Evolutionary conservation across 2,797 vertebrate species (phyloP).

Genomic region (Diplodus sargus): DNA sequence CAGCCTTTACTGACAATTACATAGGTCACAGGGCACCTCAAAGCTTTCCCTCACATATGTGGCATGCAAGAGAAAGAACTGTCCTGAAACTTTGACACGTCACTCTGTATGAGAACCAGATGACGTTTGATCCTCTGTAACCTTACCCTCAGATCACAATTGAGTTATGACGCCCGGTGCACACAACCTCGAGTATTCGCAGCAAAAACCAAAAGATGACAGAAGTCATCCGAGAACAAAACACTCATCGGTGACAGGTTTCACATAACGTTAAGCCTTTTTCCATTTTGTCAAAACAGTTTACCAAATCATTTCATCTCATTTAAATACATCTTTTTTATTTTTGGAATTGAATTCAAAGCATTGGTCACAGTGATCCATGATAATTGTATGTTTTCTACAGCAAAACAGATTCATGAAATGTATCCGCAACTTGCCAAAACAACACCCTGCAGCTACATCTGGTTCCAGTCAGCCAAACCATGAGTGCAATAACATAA

Average conservation of each 20-base stretch:
- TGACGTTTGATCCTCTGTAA: constrained; percentile 54
- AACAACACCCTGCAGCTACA: constrained; percentile 44
- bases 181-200: constrained; percentile 33
- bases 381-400: constrained; percentile 46
- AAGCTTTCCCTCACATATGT: constrained; percentile 22
- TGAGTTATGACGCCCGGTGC: constrained; percentile 46
- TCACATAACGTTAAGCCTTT: constrained; percentile 25
- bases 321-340: constrained; percentile 12
- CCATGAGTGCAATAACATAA: constrained; percentile 54
- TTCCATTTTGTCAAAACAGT: constrained; percentile 46
- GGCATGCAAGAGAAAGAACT: constrained; percentile 10
- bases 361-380: constrained; percentile 35
- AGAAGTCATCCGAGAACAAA: constrained; percentile 64
- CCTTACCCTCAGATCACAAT: constrained; percentile 40
- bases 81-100: constrained; percentile 50
- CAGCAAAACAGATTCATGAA: constrained; percentile 35
- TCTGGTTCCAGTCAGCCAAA: constrained; percentile 66
- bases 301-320: constrained; percentile 37
- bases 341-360: constrained; percentile 40
- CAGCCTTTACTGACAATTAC: background rate
- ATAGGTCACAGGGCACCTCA: constrained; percentile 23
- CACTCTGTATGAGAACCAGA: constrained; percentile 68
- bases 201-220: constrained; percentile 68
- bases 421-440: constrained; percentile 25
- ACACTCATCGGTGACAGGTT: constrained; percentile 18